Base-by-base conservation (phyloP, 1,140 invertebrate genomes). In the Drosophila micromelanica region DNA sequence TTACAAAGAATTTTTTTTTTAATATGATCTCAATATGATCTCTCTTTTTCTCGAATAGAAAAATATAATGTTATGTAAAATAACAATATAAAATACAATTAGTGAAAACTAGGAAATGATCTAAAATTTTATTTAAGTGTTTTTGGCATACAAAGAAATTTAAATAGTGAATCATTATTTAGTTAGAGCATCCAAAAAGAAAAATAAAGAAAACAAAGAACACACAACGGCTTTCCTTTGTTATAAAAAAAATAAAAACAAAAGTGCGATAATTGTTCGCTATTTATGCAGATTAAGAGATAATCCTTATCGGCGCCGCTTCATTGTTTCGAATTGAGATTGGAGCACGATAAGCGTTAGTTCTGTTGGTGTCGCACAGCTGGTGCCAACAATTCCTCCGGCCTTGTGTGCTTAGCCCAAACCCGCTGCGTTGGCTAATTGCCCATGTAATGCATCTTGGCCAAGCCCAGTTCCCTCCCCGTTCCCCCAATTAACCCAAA, bases 251-350 rank as follows among this genome's bases (percentile, higher is more conserved):
- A 17, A 17, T n/a, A 17, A 17, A 72, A 40, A 3, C 8, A n/a
- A 37, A 51, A 48, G 37, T 62, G 30, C 46, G 40, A 15, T 46
- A n/a, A 17, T 59, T 65, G 70, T 55, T 60, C 55, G 65, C 89
- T 89, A 80, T 90, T 90, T 91, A 87, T 87, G 80, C 89, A 85
- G 89, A 90, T 90, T 90, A 90, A 76, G 82, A 90, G 82, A 90
- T 90, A 90, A 90, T 90, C 86, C 87, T 90, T 90, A 90, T 90
- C 86, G 82, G 77, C 51, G 35, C 20, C 45, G 49, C 12, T 40
- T 56, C 48, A 38, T 9, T 49, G 70, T 46, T 13, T n/a, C 35
- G 45, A 38, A 23, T 51, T 61, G 78, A 75, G 68, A 85, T 76
- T 79, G 43, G 43, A 75, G 77, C 76, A 46, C 67, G 79, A 65